phyloP scores from a whole-genome alignment of 1,140 invertebrate species.

The Hylaeus anthracinus region DNA sequence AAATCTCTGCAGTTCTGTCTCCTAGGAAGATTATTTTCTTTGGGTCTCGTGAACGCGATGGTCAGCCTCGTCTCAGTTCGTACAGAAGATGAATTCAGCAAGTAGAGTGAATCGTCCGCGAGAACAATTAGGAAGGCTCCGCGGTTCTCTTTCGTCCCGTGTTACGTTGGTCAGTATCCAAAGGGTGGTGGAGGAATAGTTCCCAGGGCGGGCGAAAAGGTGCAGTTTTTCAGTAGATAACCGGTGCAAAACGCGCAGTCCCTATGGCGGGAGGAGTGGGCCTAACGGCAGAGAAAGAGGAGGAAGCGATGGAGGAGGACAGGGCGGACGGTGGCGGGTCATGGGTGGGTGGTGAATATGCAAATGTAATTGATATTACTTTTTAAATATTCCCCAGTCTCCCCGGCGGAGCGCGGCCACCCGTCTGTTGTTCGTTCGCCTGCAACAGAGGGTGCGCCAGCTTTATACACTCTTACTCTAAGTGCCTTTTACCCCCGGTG shows the following conservation, averaged over 20 bases:
- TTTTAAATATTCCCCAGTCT: conserved; percentile 81
- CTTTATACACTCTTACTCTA: conserved; percentile 72
- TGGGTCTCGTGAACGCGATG: not conserved
- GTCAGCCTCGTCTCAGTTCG: not conserved
- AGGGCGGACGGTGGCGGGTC: conserved; percentile 62
- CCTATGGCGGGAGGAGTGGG: conserved; percentile 47
- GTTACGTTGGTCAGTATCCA: not conserved
- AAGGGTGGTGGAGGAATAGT: not conserved
- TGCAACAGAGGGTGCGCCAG: conserved; percentile 70
- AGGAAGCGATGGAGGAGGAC: conserved; percentile 31
- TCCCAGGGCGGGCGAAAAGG: conserved; percentile 12
- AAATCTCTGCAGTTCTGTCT: no score
- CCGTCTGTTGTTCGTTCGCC: conserved; percentile 71
- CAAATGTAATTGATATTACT: conserved; percentile 82
- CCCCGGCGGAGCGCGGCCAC: conserved; percentile 56
- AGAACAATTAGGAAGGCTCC: not conserved
- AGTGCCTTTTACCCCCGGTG: conserved; percentile 75
- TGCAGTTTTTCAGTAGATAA: conserved; percentile 36
- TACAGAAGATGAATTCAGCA: not conserved
- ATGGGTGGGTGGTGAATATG: conserved; percentile 78
- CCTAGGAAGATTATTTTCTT: conserved; percentile 3
- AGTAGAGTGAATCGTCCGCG: not conserved
- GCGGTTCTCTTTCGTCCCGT: not conserved
- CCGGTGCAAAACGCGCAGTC: conserved; percentile 42
- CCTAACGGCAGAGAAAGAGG: conserved; percentile 34